phyloP scores from a whole-genome alignment of 1,140 invertebrate genomes.

The Monochamus saltuarius region DNA sequence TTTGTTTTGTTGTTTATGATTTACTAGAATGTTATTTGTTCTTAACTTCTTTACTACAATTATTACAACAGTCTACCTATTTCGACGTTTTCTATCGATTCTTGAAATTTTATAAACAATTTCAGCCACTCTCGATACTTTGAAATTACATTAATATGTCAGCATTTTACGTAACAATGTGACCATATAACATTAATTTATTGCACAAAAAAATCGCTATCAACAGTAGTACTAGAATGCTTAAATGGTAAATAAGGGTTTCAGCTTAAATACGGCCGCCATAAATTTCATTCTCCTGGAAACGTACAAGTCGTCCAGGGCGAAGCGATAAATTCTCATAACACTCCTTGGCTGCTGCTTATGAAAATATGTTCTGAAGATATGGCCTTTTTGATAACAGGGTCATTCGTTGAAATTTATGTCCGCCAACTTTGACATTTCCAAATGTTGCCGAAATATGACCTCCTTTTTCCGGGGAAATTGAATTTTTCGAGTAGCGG shows the following conservation, averaged over 20 bases:
- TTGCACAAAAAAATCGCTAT: neutral
- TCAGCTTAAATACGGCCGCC: conserved; percentile 19
- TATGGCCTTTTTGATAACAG: conserved; percentile 37
- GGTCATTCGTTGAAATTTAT: neutral
- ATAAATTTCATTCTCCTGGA: conserved; percentile 40
- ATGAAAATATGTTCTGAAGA: conserved; percentile 39
- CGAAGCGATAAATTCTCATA: conserved; percentile 39
- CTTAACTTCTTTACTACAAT: too few species aligned
- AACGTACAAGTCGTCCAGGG: conserved; percentile 36
- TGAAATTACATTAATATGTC: neutral
- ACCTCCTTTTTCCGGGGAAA: too few species aligned
- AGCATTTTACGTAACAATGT: neutral
- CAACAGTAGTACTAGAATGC: neutral
- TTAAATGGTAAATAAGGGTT: conserved; percentile 13
- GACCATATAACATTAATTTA: neutral
- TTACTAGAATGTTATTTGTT: too few species aligned
- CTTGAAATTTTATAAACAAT: too few species aligned
- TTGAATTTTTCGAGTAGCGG: too few species aligned
- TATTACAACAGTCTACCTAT: too few species aligned
- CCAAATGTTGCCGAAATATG: too few species aligned
- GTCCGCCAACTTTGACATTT: too few species aligned
- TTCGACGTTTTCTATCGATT: too few species aligned
- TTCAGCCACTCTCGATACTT: too few species aligned
- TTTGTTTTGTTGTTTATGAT: too few species aligned
- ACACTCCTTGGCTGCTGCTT: conserved; percentile 29